Conservation (phyloP, 2,113 vertebrate genomes). For the Austrofundulus limnaeus region DNA sequence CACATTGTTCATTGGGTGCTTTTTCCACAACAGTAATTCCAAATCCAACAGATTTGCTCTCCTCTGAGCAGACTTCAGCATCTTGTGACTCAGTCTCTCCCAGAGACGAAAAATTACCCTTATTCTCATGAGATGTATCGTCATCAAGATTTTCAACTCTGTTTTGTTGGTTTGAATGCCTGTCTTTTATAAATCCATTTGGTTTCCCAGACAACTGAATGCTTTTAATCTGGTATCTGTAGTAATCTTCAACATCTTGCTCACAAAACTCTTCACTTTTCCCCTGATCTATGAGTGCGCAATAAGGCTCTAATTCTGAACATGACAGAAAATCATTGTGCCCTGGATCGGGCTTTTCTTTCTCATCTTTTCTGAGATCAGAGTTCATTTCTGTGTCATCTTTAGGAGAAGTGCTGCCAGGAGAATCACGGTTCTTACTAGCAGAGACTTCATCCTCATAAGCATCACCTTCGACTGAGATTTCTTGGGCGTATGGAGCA, state of each 20-base stretch:
- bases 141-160: background rate
- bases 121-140: background rate
- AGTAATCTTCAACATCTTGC: conserved; percentile 63
- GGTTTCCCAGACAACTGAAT: conserved; percentile 36
- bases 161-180: background rate
- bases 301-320: conserved; percentile 67
- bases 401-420: background rate
- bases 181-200: conserved; percentile 24
- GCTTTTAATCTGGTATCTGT: conserved; percentile 52
- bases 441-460: conserved; percentile 41
- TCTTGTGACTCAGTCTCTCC: conserved; percentile 5
- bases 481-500: conserved; percentile 57
- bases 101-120: background rate
- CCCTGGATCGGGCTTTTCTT: conserved; percentile 6
- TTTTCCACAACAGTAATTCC: conserved; percentile 24
- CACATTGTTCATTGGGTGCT: background rate
- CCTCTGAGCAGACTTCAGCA: background rate
- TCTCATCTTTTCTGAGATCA: conserved; percentile 8
- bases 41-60: conserved; percentile 8
- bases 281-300: conserved; percentile 32
- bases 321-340: conserved; percentile 12
- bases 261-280: conserved; percentile 7
- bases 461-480: conserved; percentile 60
- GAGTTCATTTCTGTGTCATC: background rate
- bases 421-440: background rate